Evolutionary conservation across 2,113 vertebrate genomes (phyloP).

Genomic region (Antennarius striatus): DNA sequence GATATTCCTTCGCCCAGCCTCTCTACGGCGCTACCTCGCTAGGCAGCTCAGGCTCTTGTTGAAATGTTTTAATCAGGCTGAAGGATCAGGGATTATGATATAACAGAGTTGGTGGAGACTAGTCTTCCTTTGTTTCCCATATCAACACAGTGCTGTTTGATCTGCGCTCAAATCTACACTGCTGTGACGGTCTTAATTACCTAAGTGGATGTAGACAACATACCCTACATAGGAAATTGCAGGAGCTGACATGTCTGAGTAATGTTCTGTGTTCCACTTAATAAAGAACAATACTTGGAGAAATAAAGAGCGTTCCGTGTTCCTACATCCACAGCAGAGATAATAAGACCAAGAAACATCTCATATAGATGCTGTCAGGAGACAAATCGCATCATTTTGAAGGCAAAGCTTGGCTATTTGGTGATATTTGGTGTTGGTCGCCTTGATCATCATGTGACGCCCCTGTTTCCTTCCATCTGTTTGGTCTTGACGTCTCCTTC

Average conservation of each 20-base stretch:
- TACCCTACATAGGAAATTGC: conserved; percentile 60
- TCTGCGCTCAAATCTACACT: conserved; percentile 67
- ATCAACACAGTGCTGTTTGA: conserved; percentile 71
- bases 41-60: conserved; percentile 65
- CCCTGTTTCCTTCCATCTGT: conserved; percentile 71
- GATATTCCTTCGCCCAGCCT: conserved; percentile 69
- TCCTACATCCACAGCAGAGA: conserved; percentile 39
- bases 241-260: conserved; percentile 59
- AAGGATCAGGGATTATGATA: conserved; percentile 78
- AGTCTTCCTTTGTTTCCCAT: conserved; percentile 71
- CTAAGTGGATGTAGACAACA: conserved; percentile 68
- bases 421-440: conserved; percentile 65
- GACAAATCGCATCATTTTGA: conserved; percentile 62
- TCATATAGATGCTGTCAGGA: conserved; percentile 56
- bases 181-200: conserved; percentile 75
- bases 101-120: conserved; percentile 70
- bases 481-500: conserved; percentile 86
- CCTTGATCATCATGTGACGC: conserved; percentile 58
- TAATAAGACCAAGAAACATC: conserved; percentile 51
- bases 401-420: conserved; percentile 62
- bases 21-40: conserved; percentile 53
- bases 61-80: conserved; percentile 79
- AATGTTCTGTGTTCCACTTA: conserved; percentile 60
- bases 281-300: conserved; percentile 59
- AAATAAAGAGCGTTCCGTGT: conserved; percentile 48